Evolutionary conservation across 1,140 invertebrate species (phyloP).

Genomic region (Thrips palmi): DNA sequence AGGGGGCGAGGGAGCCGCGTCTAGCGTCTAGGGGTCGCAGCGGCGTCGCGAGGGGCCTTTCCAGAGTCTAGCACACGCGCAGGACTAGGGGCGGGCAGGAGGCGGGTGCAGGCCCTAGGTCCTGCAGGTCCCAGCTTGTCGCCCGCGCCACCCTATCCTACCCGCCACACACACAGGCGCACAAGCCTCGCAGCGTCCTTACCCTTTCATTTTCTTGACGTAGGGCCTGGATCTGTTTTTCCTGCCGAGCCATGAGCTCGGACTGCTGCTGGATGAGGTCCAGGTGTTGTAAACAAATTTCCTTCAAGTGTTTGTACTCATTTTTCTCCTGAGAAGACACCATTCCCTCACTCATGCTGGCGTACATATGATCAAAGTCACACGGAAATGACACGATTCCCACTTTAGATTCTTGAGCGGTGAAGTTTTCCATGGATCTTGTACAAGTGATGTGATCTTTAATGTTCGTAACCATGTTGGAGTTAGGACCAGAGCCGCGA

Average conservation of each 20-base stretch:
- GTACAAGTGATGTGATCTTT: conserved; percentile 20
- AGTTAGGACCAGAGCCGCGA: too few relatives aligned
- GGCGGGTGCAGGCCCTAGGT: neutral
- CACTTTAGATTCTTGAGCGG: conserved; percentile 13
- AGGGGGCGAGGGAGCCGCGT: too few relatives aligned
- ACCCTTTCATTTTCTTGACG: conserved; percentile 46
- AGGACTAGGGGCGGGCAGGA: too few relatives aligned
- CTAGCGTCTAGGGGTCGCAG: too few relatives aligned
- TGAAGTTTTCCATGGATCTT: conserved; percentile 16
- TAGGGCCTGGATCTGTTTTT: conserved; percentile 37
- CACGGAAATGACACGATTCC: conserved; percentile 19
- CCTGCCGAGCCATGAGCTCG: conserved; percentile 45
- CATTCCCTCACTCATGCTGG: conserved; percentile 23
- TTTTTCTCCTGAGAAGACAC: conserved; percentile 26
- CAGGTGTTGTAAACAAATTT: conserved; percentile 45
- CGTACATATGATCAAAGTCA: conserved; percentile 35
- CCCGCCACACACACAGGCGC: too few relatives aligned
- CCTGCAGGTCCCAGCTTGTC: too few relatives aligned
- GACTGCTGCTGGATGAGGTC: conserved; percentile 55
- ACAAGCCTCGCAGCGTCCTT: conserved; percentile 18
- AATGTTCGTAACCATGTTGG: too few relatives aligned
- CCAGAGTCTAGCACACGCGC: too few relatives aligned
- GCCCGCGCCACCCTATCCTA: too few relatives aligned
- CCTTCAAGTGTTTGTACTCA: conserved; percentile 42
- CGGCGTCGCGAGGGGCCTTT: too few relatives aligned